Base-by-base conservation (phyloP, 1,140 invertebrate species). In the Pissodes strobi region DNA sequence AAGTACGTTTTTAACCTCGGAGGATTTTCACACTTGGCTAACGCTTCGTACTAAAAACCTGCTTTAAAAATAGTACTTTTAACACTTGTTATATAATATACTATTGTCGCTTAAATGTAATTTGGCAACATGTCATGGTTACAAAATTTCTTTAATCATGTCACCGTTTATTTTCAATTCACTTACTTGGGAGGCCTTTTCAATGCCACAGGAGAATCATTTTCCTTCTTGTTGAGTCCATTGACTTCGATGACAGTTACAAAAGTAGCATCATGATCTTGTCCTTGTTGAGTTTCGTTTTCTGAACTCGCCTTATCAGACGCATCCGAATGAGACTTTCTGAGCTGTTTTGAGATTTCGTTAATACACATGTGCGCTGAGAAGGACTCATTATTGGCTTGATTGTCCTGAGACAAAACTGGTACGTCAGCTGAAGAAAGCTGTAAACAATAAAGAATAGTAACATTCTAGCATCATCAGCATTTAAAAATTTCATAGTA, bases 241-340 rank as follows among this genome's bases (percentile, higher is more conserved):
- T 91, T 92, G 1, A 94, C 91, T 85, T 93, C 89, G 66, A 94
- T 94, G 46, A 94, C 92, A 58, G 92, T 94, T 62, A 94, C 86
- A 82, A 92, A 94, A 79, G 91, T 90, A 77, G 88, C 86, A 13
- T 65, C 63, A 75, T 82, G 85, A 71, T 83, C 82, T 81, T 37
- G 69, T 13, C 80, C 37, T 80, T 22, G 15, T 5, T 21, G 12
- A 55, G 74, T 73, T 63, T 71, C 62, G 75, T 82, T 85, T 71
- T 83, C 81, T 80, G 39, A 65, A 51, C 80, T 74, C 79, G 81
- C 61, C 46, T 69, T 56, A 49, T 75, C 62, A 1, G 76, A 66
- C 41, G 74, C 76, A 2, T 75, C 64, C 2, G 76, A 64, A 48
- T 75, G 75, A 1, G 56, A 55, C 51, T 72, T 78, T 4, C 76